Evolutionary conservation across 2,113 vertebrate species (phyloP).

Genomic region (Elephas maximus): DNA sequence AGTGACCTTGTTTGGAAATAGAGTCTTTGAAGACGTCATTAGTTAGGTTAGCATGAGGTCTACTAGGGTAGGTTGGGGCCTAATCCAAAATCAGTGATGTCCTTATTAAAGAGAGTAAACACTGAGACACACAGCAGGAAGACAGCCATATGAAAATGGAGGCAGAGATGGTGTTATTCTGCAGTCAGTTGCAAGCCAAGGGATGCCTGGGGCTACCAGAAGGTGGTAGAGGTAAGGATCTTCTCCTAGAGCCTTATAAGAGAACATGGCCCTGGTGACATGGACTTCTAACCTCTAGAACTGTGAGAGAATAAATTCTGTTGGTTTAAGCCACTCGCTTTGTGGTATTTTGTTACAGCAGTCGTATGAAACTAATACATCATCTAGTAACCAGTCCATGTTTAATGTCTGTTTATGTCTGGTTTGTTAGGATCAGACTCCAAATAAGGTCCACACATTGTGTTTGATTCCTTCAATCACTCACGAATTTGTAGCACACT

Average conservation of each 20-base stretch:
- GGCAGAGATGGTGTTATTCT: not conserved
- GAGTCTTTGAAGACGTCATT: not conserved
- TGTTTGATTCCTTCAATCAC: not conserved
- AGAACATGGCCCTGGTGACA: too few species aligned
- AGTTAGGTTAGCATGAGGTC: not conserved
- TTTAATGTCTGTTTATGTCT: not conserved
- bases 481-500: not conserved
- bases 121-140: too few species aligned
- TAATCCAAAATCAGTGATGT: not conserved
- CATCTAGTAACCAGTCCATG: not conserved
- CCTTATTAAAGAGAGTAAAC: not conserved
- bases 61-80: not conserved
- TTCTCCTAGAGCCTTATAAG: too few species aligned
- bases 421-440: not conserved
- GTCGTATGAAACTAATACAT: not conserved
- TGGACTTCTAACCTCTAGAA: too few species aligned
- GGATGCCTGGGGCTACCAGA: not conserved
- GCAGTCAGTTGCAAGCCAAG: not conserved
- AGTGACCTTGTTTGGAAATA: too few species aligned
- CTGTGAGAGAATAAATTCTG: too few species aligned
- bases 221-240: too few species aligned
- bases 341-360: too few species aligned
- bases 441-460: not conserved
- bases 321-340: too few species aligned
- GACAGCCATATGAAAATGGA: too few species aligned